phyloP scores from a whole-genome alignment of 1,140 invertebrate species.

The Halotydeus destructor region DNA sequence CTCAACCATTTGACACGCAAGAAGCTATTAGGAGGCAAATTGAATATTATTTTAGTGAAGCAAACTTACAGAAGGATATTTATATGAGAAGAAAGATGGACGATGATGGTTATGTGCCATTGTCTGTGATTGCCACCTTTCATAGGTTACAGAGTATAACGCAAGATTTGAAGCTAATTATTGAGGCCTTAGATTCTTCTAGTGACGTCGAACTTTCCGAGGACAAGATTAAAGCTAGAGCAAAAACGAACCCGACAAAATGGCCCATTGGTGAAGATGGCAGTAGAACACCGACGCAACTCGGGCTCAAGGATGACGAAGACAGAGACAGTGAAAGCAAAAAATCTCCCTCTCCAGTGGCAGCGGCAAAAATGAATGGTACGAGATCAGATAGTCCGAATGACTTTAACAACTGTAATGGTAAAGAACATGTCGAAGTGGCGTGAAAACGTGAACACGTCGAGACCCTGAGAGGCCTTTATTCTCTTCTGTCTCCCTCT shows the following conservation, averaged over 20 bases:
- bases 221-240: conserved; percentile 55
- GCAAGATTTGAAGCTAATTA: conserved; percentile 54
- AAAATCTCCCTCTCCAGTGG: too few relatives aligned
- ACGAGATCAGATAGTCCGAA: too few relatives aligned
- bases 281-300: too few relatives aligned
- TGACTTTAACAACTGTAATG: too few relatives aligned
- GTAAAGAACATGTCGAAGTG: too few relatives aligned
- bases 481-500: too few relatives aligned
- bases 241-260: conserved; percentile 38
- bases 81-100: conserved; percentile 94
- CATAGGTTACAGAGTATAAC: conserved; percentile 73
- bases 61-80: conserved; percentile 86
- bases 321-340: too few relatives aligned
- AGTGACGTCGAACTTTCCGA: conserved; percentile 57
- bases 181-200: conserved; percentile 54
- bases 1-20: too few relatives aligned
- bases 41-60: conserved; percentile 97
- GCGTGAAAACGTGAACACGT: too few relatives aligned
- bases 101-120: conserved; percentile 67
- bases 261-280: conserved; percentile 18
- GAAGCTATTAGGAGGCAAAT: conserved; percentile 5
- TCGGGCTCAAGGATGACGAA: too few relatives aligned
- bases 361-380: too few relatives aligned
- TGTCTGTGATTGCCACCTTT: conserved; percentile 84
- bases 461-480: too few relatives aligned